Base-by-base conservation (phyloP, 1,140 invertebrate species). In the Leptestheria dahalacensis region DNA sequence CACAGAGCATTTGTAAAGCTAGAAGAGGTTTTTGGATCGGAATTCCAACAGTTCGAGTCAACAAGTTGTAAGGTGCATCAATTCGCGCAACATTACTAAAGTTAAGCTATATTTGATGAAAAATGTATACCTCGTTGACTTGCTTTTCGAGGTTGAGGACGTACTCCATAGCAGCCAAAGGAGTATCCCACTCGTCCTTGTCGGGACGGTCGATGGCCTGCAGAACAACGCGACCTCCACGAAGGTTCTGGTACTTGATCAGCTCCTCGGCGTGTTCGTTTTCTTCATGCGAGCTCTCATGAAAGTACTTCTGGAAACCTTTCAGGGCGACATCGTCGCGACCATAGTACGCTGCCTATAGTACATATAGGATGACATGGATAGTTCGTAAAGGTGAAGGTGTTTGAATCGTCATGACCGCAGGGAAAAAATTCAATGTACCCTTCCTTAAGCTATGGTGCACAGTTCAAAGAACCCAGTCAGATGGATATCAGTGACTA, bases 21-120 rank as follows among this genome's bases (percentile, higher is more conserved):
- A 67, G 6, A 83, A 67, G 66, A 82, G 81, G 69, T 89, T 91
- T 72, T 86, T 79, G 68, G 89, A 91, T n/a, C n/a, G n/a, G n/a
- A n/a, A n/a, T n/a, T n/a, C n/a, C n/a, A n/a, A n/a, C n/a, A n/a
- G n/a, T n/a, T n/a, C n/a, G n/a, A n/a, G n/a, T n/a, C n/a, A n/a
- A n/a, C n/a, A n/a, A n/a, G n/a, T n/a, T n/a, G n/a, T n/a, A n/a
- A n/a, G n/a, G n/a, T n/a, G n/a, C n/a, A n/a, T n/a, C n/a, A n/a
- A n/a, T n/a, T n/a, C n/a, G n/a, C n/a, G n/a, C n/a, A n/a, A n/a
- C n/a, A n/a, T n/a, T n/a, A n/a, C n/a, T n/a, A n/a, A n/a, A n/a
- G n/a, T n/a, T n/a, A n/a, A n/a, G n/a, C n/a, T n/a, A n/a, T n/a
- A n/a, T n/a, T n/a, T n/a, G n/a, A n/a, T n/a, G n/a, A n/a, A n/a